Evolutionary conservation across 2,113 vertebrate species (phyloP).

Genomic region (Hippocampus mohnikei): DNA sequence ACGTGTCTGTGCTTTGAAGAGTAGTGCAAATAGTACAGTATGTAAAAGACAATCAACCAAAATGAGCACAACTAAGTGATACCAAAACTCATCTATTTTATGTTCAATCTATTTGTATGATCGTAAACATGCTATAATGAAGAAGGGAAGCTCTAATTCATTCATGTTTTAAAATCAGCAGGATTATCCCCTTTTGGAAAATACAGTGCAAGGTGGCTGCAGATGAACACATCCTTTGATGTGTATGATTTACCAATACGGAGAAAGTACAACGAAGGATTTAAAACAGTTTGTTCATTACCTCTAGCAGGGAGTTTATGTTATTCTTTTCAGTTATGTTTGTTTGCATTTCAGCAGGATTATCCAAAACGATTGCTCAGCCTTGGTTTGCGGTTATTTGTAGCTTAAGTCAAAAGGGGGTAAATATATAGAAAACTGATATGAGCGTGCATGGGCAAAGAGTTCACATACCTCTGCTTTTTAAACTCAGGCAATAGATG

Average conservation of each 20-base stretch:
- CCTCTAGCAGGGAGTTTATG: background rate
- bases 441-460: background rate
- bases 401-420: background rate
- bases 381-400: background rate
- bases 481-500: conserved; percentile 23
- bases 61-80: background rate
- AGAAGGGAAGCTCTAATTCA: background rate
- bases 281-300: background rate
- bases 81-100: background rate
- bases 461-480: conserved; percentile 5
- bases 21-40: background rate
- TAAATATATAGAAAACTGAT: background rate
- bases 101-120: background rate
- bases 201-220: background rate
- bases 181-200: background rate
- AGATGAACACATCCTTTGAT: background rate
- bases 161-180: background rate
- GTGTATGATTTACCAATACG: background rate
- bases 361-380: background rate
- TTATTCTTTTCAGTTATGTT: background rate
- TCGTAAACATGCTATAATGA: background rate
- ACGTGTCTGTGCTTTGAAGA: background rate
- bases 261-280: background rate
- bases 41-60: background rate
- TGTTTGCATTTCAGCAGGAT: background rate